These are phyloP conservation scores for Notospermus geniculatus DNA, from an alignment of 1,140 invertebrate genomes.

Conservation along the genomic window DNA sequence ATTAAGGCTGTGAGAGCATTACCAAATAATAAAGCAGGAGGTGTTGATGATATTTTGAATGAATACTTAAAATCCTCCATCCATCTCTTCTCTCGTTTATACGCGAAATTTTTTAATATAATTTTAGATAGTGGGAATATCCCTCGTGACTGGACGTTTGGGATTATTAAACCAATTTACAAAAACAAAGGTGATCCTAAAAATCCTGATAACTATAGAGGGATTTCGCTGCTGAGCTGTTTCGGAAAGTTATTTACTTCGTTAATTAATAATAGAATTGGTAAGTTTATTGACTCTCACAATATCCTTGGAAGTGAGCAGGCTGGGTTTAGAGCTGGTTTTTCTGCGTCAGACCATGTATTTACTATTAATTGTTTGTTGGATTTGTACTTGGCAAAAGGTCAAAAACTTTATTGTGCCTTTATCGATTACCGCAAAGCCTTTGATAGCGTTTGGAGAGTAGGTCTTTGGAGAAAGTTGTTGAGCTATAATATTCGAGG, in stretches of 20 bases:
- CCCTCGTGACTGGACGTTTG: neutral
- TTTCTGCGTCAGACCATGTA: neutral
- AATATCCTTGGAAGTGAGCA: neutral
- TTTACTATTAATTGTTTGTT: neutral
- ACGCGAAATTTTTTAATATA: neutral
- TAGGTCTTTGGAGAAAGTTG: too few species aligned
- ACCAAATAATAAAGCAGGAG: too few species aligned
- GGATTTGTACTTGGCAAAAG: too few species aligned
- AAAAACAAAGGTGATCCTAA: conserved; percentile 5
- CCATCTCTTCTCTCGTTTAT: too few species aligned
- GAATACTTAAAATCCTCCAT: too few species aligned
- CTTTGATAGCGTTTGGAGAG: too few species aligned
- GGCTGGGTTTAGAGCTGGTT: neutral
- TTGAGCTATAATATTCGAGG: too few species aligned
- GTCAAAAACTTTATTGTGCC: too few species aligned
- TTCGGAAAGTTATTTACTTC: neutral
- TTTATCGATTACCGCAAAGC: too few species aligned
- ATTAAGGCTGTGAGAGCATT: too few species aligned
- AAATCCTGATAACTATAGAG: neutral
- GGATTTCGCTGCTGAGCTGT: conserved; percentile 1
- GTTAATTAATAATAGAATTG: neutral
- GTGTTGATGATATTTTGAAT: too few species aligned
- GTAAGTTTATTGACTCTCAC: neutral
- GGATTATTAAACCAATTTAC: neutral
- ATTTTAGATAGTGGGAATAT: neutral